phyloP scores from a whole-genome alignment of 2,113 vertebrate genomes.

The Arothron firmamentum region DNA sequence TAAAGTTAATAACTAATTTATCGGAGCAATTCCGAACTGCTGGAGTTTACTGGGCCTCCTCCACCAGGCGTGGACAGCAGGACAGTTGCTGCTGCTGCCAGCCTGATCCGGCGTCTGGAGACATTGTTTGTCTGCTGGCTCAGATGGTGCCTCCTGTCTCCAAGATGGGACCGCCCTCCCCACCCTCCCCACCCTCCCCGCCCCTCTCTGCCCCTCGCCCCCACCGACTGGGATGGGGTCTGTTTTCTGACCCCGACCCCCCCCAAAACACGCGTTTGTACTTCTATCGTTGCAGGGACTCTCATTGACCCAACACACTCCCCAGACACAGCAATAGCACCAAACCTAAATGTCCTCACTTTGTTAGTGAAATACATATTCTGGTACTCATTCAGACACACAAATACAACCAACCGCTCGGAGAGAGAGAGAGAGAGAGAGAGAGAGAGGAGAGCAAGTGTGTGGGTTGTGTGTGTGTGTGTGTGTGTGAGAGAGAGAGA shows the following conservation, averaged over 20 bases:
- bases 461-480: no score
- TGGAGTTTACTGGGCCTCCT: not conserved
- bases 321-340: no score
- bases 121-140: constrained; percentile 62
- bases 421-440: not conserved
- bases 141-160: constrained; percentile 64
- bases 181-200: constrained; percentile 13
- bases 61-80: not conserved
- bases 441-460: no score
- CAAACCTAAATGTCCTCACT: no score
- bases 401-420: constrained; percentile 44
- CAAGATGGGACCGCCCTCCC: constrained; percentile 44
- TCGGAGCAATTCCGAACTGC: no score
- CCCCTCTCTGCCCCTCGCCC: constrained; percentile 55
- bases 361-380: not conserved
- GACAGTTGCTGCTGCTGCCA: constrained; percentile 36
- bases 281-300: no score
- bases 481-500: not conserved
- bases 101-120: constrained; percentile 51
- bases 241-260: constrained; percentile 46
- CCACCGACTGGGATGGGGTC: constrained; percentile 51
- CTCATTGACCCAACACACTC: no score
- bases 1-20: no score
- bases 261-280: not conserved
- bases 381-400: not conserved